Percentiles rank a stretch among this genome's conserved stretches.
These are phyloP conservation scores for Chymomyza caudatula DNA, from an alignment of 2,888 invertebrate genomes.

Conservation along the genomic window DNA sequence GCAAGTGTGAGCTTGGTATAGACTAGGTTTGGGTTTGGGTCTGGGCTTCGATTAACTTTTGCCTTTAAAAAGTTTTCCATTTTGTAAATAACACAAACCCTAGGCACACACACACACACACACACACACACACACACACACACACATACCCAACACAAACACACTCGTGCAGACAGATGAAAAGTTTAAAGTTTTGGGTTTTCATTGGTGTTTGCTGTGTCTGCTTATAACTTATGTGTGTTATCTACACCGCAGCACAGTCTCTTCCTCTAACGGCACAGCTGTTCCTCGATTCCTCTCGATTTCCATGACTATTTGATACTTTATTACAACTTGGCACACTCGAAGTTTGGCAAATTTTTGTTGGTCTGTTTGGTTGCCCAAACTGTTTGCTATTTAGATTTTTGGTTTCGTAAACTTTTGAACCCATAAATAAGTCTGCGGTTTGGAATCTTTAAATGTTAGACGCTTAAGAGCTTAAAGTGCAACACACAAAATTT, in stretches of 20 bases:
- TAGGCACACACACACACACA: conserved; percentile 20
- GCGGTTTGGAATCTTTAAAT: neutral
- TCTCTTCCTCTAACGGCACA: neutral
- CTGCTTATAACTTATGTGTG: conserved; percentile 7
- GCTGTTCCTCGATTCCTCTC: neutral
- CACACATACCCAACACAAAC: neutral
- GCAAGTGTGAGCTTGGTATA: neutral
- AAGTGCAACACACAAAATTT: too few relatives aligned
- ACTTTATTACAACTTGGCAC: neutral
- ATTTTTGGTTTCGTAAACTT: neutral
- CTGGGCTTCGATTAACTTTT: conserved; percentile 62
- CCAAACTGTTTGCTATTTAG: conserved; percentile 1
- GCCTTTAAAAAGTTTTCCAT: conserved; percentile 21
- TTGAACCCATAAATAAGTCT: neutral
- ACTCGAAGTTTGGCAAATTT: neutral
- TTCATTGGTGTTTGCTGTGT: neutral
- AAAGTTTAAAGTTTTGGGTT: conserved; percentile 2
- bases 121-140: neutral
- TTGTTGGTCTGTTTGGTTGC: neutral
- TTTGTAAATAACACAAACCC: conserved; percentile 52
- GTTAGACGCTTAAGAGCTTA: too few relatives aligned
- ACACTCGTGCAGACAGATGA: neutral
- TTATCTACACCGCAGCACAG: neutral
- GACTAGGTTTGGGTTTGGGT: neutral
- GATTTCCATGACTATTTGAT: neutral